Percentiles rank a stretch among this genome's conserved stretches.
These are phyloP conservation scores for Procavia capensis DNA, from an alignment of 2,113 vertebrate genomes.

Conservation along the genomic window DNA sequence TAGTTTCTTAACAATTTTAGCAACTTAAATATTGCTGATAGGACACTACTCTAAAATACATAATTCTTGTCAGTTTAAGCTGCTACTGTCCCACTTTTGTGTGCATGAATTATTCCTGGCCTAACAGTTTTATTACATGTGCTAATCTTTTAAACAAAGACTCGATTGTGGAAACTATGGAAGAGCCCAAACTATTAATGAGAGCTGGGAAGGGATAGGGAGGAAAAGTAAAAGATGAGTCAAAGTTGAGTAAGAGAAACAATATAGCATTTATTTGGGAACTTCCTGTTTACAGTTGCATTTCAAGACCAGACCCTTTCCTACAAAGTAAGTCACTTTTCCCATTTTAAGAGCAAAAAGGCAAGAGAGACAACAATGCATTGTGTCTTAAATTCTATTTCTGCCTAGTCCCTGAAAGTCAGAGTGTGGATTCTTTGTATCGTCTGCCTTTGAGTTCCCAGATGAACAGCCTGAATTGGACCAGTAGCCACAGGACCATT, in stretches of 20 bases:
- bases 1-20: background rate
- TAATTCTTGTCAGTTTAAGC: background rate
- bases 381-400: background rate
- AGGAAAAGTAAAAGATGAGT: slow-evolving; percentile 65
- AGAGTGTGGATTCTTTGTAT: background rate
- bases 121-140: slow-evolving; percentile 34
- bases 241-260: background rate
- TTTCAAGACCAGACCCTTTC: too few species aligned
- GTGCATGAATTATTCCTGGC: slow-evolving; percentile 42
- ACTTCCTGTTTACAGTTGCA: background rate
- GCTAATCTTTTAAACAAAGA: slow-evolving; percentile 55
- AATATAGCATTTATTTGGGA: slow-evolving; percentile 6
- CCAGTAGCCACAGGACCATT: background rate
- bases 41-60: slow-evolving; percentile 17
- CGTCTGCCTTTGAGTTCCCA: background rate
- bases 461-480: background rate
- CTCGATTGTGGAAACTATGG: slow-evolving; percentile 1
- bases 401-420: background rate
- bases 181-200: background rate
- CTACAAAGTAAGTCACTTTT: background rate
- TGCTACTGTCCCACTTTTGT: background rate
- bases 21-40: background rate
- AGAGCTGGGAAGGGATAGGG: background rate
- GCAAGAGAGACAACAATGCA: background rate
- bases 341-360: slow-evolving; percentile 35